These are phyloP conservation scores for Pinctada fucata DNA, from an alignment of 2,888 invertebrate genomes.

Conservation along the genomic window DNA sequence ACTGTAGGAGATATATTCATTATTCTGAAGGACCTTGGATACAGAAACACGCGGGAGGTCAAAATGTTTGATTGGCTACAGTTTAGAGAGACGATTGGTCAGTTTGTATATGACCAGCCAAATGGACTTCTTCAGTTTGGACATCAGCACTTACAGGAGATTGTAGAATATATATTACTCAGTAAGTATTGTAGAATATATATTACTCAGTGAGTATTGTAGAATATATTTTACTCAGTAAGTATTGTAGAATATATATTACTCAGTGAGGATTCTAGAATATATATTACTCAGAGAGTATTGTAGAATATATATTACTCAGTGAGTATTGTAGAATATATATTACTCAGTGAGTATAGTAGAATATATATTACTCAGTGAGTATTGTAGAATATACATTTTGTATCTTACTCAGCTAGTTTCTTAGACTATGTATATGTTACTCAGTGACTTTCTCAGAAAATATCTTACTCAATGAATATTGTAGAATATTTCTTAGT, in stretches of 20 bases:
- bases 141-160: slow-evolving; percentile 67
- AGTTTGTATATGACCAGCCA: slow-evolving; percentile 62
- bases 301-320: no score
- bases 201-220: slow-evolving; percentile 66
- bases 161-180: slow-evolving; percentile 67
- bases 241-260: slow-evolving; percentile 51
- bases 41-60: slow-evolving; percentile 64
- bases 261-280: slow-evolving; percentile 62
- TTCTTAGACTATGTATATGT: no score
- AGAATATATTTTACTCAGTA: slow-evolving; percentile 62
- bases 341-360: no score
- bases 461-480: no score
- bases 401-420: no score
- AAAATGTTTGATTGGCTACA: slow-evolving; percentile 70
- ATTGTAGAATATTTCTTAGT: no score
- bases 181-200: slow-evolving; percentile 56
- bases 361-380: no score
- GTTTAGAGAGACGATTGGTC: slow-evolving; percentile 63
- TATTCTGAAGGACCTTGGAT: slow-evolving; percentile 67
- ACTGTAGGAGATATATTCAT: slow-evolving; percentile 67
- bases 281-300: neutral
- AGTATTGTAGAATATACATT: no score
- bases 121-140: slow-evolving; percentile 69
- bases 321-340: no score
- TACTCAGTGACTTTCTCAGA: no score